Conservation (phyloP, 1,140 invertebrate genomes). For the Neodiprion pinetum region DNA sequence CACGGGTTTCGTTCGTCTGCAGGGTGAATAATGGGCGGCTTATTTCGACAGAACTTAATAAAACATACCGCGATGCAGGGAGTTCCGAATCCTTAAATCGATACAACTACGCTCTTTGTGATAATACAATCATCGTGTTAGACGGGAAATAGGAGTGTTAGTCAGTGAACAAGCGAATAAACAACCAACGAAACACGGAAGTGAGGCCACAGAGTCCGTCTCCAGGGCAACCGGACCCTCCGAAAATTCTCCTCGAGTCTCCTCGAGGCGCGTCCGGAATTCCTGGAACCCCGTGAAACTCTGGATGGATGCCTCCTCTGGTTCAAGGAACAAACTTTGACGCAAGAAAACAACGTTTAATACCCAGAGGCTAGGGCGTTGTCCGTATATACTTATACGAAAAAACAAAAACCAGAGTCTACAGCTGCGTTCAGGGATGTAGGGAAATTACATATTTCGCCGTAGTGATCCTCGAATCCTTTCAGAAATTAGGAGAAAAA, state of each 20-base stretch:
- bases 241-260: constrained; percentile 24
- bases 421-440: too few relatives aligned
- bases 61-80: too few relatives aligned
- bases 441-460: too few relatives aligned
- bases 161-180: constrained; percentile 25
- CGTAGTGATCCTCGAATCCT: too few relatives aligned
- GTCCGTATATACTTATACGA: not conserved
- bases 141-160: constrained; percentile 35
- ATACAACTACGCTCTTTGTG: not conserved
- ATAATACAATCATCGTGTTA: constrained; percentile 33
- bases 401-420: too few relatives aligned
- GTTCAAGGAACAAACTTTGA: constrained; percentile 48
- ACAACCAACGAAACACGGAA: not conserved
- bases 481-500: too few relatives aligned
- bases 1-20: too few relatives aligned
- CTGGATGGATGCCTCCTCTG: constrained; percentile 39
- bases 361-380: constrained; percentile 35
- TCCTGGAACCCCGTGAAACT: not conserved
- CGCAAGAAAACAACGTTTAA: constrained; percentile 46
- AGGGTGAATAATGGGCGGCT: too few relatives aligned
- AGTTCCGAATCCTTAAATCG: not conserved
- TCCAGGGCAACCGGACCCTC: constrained; percentile 50
- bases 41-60: too few relatives aligned
- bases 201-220: constrained; percentile 37
- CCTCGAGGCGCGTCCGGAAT: constrained; percentile 37